Percentiles rank a stretch among this genome's conserved stretches.
These are phyloP conservation scores for Nycticryphes semicollaris DNA, from an alignment of 2,113 vertebrate genomes.

Conservation along the genomic window DNA sequence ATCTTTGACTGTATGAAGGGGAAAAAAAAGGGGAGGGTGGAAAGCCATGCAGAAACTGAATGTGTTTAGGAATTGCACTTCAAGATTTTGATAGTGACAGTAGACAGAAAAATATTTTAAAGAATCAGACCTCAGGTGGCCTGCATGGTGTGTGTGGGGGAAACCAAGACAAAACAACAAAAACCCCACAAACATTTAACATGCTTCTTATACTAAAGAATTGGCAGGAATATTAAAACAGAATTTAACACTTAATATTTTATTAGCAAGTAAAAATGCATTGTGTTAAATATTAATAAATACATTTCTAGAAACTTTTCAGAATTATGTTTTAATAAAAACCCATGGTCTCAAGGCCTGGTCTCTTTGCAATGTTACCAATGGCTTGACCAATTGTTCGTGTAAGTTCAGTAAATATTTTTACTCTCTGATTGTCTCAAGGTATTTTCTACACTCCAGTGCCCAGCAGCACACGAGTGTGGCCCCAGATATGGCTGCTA, in stretches of 20 bases:
- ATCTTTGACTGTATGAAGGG: background rate
- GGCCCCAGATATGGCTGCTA: background rate
- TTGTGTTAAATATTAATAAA: background rate
- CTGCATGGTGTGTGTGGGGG: fast-evolving
- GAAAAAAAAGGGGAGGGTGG: background rate
- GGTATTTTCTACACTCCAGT: background rate
- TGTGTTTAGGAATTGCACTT: background rate
- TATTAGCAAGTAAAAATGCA: background rate
- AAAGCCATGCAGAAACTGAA: background rate
- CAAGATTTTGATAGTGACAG: background rate
- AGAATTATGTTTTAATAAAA: background rate
- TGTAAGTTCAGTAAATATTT: background rate
- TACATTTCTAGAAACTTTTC: background rate
- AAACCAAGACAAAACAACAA: background rate
- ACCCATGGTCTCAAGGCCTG: fast-evolving
- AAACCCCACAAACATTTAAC: background rate
- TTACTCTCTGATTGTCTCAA: background rate
- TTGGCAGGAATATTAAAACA: background rate
- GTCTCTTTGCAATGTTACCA: background rate
- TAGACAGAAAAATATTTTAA: background rate
- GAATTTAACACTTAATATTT: background rate
- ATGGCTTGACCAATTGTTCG: background rate
- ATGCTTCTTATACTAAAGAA: background rate
- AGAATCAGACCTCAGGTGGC: background rate
- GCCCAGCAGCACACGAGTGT: background rate